Base-by-base conservation (phyloP, 2,797 vertebrate genomes). In the Siniperca scherzeri region DNA sequence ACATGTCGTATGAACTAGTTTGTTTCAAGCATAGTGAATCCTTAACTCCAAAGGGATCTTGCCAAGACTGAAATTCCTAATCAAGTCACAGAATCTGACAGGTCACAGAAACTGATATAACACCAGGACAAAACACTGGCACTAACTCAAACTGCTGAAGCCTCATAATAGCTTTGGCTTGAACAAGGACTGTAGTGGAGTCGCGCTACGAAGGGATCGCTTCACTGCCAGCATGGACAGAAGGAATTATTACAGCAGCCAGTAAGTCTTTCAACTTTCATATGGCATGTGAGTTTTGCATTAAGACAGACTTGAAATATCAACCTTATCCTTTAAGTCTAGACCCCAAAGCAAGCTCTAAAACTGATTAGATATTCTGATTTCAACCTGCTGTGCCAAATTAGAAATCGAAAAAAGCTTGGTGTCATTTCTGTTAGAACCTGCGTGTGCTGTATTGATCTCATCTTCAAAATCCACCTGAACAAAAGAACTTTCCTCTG, bases 371-470 rank as follows among this genome's bases (percentile, higher is more conserved):
- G 5, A 55, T 65, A 38, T 53, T 75, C 4, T 19, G 3, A 80
- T 19, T 59, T 72, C 2, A 42, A 68, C 55, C 9, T 1, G 30
- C 38, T 36, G 46, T 0, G 30, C 42, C 21, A 60, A 66, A 68
- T 77, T 19, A 52, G 13, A 77, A 83, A 77, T 5, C 1, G 16
- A 59, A 65, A 21, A 48, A 13, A 19, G 33, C 22, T 1, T 27
- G 12, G 0, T 48, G 42, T 8, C 16, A 8, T 60, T 62, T 70
- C 61, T 48, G 60, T n/a, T 38, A 13, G 40, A 59, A 75, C 46
- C 30, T 30, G 30, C 30, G 30, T 30, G 74, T 87, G 88, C 77
- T 50, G 30, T 33, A 25, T 61, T 72, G 36, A 44, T 72, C 64
- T 71, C 50, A 4, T 59, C 38, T 9, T 82, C 33, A 53, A 55